These are phyloP conservation scores for Coccyzus lansbergi DNA, from an alignment of 2,797 vertebrate genomes.

Conservation along the genomic window DNA sequence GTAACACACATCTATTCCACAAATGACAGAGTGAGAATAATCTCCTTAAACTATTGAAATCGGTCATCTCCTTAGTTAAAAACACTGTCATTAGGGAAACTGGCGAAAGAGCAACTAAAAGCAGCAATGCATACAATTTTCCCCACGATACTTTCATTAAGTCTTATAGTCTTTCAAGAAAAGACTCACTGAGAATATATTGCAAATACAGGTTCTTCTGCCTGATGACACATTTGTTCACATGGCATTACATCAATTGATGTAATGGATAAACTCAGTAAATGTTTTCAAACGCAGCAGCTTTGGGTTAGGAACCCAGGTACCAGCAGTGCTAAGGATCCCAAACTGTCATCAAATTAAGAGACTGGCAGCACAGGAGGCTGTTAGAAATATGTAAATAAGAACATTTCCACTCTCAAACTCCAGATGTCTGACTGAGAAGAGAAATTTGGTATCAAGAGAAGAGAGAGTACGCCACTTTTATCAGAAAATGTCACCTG, in stretches of 20 bases:
- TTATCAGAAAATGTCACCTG: background rate
- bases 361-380: background rate
- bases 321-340: background rate
- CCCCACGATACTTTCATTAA: background rate
- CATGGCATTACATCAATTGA: background rate
- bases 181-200: background rate
- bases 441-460: background rate
- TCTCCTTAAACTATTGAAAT: background rate
- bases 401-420: background rate
- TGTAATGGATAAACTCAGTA: background rate
- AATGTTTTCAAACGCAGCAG: background rate
- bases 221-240: background rate
- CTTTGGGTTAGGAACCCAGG: background rate
- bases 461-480: background rate
- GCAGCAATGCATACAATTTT: background rate
- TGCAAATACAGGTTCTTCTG: background rate
- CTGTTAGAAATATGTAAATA: background rate
- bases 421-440: background rate
- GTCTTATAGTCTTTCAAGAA: background rate
- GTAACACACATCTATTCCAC: background rate
- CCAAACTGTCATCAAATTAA: background rate
- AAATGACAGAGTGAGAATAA: background rate
- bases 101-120: background rate
- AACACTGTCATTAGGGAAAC: background rate
- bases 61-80: background rate